Conservation (phyloP, 2,113 vertebrate species). For the Sebastes schlegelii region DNA sequence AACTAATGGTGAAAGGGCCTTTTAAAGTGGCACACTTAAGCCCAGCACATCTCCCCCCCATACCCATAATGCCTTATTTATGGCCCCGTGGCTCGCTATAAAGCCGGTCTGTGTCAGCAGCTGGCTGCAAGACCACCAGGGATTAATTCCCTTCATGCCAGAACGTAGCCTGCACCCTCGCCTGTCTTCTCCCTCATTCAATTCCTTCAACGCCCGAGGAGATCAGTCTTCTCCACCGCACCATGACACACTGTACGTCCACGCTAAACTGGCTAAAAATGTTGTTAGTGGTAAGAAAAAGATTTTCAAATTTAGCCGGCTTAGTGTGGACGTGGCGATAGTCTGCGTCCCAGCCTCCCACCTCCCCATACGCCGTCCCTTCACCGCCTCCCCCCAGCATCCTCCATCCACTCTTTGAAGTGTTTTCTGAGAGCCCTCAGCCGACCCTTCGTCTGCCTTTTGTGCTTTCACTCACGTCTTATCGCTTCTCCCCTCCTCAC, state of each 20-base stretch:
- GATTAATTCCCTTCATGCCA: conserved; percentile 67
- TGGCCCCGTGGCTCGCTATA: conserved; percentile 61
- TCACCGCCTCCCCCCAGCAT: neutral
- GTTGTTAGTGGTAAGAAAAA: neutral
- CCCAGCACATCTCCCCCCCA: conserved; percentile 26
- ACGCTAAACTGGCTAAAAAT: neutral
- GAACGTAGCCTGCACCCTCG: conserved; percentile 46
- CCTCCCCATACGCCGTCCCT: conserved; percentile 1
- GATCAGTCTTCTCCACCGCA: neutral
- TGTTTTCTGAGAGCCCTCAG: conserved; percentile 18
- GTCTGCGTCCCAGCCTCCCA: neutral
- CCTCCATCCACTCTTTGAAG: conserved; percentile 36
- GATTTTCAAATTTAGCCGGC: neutral
- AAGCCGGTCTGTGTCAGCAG: conserved; percentile 70
- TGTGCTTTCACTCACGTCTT: conserved; percentile 38
- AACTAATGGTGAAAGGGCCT: conserved; percentile 60
- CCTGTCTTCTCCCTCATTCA: conserved; percentile 16
- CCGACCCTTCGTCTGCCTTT: conserved; percentile 11
- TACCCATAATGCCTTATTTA: conserved; percentile 79
- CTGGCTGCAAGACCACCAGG: conserved; percentile 63
- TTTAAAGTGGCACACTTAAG: conserved; percentile 74
- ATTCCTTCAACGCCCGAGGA: neutral
- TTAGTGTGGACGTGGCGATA: neutral
- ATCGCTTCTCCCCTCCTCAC: conserved; percentile 31
- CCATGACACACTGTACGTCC: neutral